Base-by-base conservation (phyloP, 2,797 vertebrate species). In the Muraenolepis orangiensis region DNA sequence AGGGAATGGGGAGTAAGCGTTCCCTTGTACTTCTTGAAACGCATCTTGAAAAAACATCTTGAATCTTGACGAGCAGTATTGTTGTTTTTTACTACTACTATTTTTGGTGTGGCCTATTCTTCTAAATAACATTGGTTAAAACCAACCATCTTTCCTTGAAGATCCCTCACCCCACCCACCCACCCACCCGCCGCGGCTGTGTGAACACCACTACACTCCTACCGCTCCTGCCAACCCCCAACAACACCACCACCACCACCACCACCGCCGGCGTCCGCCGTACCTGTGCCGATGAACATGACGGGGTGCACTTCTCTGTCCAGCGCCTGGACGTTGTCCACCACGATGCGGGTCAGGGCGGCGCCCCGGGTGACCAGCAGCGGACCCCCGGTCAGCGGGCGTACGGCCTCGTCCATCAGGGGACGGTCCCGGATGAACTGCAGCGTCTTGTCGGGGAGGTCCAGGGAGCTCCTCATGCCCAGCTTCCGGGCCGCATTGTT, bases 351-450 rank as follows among this genome's bases (percentile, higher is more conserved):
- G 64, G 92, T 92, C 61, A 93, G 87, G 73, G 85, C 70, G 14
- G 91, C 76, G 34, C 91, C 93, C 72, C 32, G 85, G 74, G 85
- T 91, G 76, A 95, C 69, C 70, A 95, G 89, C 79, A 93, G 77
- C 0, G 92, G 94, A 3, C 71, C 46, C 3, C 84, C 85, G 0
- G 84, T 91, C 20, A 87, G 7, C 1, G 94, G 92, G 23, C 69
- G 88, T 28, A 94, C 89, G 0, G 90, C 77, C 1, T 92, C 87
- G 18, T 93, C 91, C 92, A 93, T 91, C 32, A 94, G 87, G 36
- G 93, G 93, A 0, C 89, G 93, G 78, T 94, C 91, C 80, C 90
- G 82, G 79, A 92, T 91, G 84, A 93, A 94, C 90, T 95, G 94
- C 14, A 94, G 82, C 14, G 91, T 93, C 88, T 89, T 92, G 85